Evolutionary conservation across 2,113 vertebrate species (phyloP), one percentile per base, ranked within the genome.

Genomic region (Calidris pygmaea): DNA sequence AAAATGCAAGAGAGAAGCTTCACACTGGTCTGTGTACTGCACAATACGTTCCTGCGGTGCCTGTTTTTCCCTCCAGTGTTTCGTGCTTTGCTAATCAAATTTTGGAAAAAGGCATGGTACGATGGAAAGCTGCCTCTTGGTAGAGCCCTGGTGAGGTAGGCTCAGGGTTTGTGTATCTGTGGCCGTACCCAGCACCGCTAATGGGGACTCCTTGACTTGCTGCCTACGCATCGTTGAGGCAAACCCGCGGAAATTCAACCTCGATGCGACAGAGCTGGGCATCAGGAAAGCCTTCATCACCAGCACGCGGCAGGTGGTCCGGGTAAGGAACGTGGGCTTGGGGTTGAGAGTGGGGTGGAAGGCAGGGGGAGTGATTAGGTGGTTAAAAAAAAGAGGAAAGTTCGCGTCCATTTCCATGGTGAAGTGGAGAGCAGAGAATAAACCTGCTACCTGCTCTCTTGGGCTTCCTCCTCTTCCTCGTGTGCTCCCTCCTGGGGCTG

Each of bases 161-260:
- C 37, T 55, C 0, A 0, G 71, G 63, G 41, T 72, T 34, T 30
- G 73, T 37, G 29, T n/a, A 1, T 88, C 78, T 30, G 1, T 56
- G 23, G 58, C 89, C 6, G 3, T 60, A 6, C 52, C 68, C 60
- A 27, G 4, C 35, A 3, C 59, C 0, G 0, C 32, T 95, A 9
- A 24, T 0, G 6, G 43, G 32, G 71, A 68, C 95, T 96, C 98
- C 98, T 98, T 98, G 94, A 98, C 97, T 97, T 43, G 3, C 52
- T 75, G 85, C 74, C 85, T 90, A 99, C 86, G 99, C 96, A 99
- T 99, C 58, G 99, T 99, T 9, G 99, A 99, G 98, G 98, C 99
- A 12, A 99, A 99, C 96, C 99, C 99, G 2, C 99, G 99, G 96
- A 99, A 99, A 97, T 99, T 99, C 96, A 99, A 99, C 97, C 98